These are phyloP conservation scores for Dipus sagitta DNA, from an alignment of 2,797 vertebrate genomes.

Conservation along the genomic window DNA sequence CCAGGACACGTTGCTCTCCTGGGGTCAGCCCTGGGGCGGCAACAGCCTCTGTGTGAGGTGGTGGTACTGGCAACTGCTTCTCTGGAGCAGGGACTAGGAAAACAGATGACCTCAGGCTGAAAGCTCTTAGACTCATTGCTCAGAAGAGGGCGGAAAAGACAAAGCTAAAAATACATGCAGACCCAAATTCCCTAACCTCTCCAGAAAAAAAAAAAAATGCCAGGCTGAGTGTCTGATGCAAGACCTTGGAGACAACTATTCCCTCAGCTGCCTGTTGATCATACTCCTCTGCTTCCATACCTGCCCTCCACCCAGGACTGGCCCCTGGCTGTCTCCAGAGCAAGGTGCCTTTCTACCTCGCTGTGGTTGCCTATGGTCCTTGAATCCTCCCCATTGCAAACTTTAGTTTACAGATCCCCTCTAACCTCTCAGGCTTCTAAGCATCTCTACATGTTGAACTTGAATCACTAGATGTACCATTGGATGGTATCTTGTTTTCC, in stretches of 20 bases:
- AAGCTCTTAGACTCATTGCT: constrained; percentile 77
- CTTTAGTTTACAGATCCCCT: not conserved
- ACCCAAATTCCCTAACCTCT: constrained; percentile 80
- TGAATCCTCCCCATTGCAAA: too few species aligned
- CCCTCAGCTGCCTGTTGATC: constrained; percentile 10
- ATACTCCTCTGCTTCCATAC: not conserved
- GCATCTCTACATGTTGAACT: not conserved
- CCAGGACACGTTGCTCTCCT: constrained; percentile 77
- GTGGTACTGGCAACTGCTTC: constrained; percentile 75
- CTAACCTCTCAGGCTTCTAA: not conserved
- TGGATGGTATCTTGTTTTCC: not conserved
- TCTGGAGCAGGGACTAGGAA: constrained; percentile 80
- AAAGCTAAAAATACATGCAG: constrained; percentile 81
- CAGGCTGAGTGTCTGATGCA: constrained; percentile 54
- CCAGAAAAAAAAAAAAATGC: constrained; percentile 59
- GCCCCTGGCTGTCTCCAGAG: not conserved
- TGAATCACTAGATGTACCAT: not conserved
- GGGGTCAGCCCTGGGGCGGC: constrained; percentile 80
- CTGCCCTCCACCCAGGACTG: not conserved
- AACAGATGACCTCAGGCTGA: constrained; percentile 84
- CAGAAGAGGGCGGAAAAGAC: constrained; percentile 81
- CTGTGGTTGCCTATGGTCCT: rapidly evolving
- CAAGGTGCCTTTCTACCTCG: not conserved
- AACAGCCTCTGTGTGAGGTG: constrained; percentile 83
- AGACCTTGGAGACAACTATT: not conserved